Evolutionary conservation across 2,113 vertebrate species (phyloP).

Genomic region (Procavia capensis): DNA sequence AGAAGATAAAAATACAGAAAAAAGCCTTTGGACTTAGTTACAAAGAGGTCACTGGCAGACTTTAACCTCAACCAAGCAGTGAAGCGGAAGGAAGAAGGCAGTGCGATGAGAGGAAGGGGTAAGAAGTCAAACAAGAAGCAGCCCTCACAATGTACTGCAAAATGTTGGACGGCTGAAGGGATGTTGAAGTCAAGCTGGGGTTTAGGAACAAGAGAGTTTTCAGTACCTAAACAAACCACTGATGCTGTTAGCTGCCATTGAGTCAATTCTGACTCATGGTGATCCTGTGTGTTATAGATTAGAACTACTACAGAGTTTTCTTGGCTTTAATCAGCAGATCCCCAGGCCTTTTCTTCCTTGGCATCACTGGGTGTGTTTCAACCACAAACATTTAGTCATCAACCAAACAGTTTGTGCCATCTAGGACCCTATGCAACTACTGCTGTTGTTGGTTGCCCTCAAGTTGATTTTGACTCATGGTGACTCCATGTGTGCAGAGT

Average conservation of each 20-base stretch:
- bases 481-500: background rate
- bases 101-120: background rate
- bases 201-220: background rate
- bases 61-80: background rate
- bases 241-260: no score
- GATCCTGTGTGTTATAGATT: no score
- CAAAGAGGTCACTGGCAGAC: background rate
- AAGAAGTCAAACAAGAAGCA: background rate
- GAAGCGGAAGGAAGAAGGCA: background rate
- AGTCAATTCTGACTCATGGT: no score
- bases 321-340: background rate
- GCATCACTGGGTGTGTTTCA: background rate
- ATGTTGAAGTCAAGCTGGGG: background rate
- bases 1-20: slow-evolving; percentile 9
- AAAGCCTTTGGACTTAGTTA: slow-evolving; percentile 26
- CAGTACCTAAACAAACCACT: background rate
- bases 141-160: background rate
- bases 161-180: background rate
- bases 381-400: background rate
- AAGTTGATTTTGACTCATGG: background rate
- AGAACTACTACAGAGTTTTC: background rate
- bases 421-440: background rate
- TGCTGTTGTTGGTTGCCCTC: background rate
- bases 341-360: background rate
- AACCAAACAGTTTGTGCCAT: background rate